These are phyloP conservation scores for Ondatra zibethicus DNA, from an alignment of 2,113 vertebrate species.

Conservation along the genomic window DNA sequence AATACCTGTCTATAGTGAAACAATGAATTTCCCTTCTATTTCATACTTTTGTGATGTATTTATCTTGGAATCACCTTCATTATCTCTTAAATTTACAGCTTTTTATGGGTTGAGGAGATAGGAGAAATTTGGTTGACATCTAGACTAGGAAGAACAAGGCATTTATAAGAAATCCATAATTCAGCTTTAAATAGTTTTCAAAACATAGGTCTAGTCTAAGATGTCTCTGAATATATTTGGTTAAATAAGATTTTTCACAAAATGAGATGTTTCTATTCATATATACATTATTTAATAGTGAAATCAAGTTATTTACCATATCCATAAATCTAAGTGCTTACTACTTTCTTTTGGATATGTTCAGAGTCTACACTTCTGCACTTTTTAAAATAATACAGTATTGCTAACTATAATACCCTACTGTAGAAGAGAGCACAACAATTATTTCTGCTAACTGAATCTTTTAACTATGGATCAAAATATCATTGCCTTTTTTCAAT, in stretches of 20 bases:
- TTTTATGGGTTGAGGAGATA: conserved; percentile 74
- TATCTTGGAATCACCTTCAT: conserved; percentile 74
- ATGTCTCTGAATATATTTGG: conserved; percentile 47
- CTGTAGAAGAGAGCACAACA: background rate
- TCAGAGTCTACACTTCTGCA: background rate
- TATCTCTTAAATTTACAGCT: conserved; percentile 67
- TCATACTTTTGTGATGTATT: conserved; percentile 71
- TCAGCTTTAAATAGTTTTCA: conserved; percentile 57
- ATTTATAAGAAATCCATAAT: conserved; percentile 65
- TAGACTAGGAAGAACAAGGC: conserved; percentile 67
- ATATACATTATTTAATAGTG: background rate
- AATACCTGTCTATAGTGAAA: conserved; percentile 71
- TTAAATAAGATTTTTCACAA: background rate
- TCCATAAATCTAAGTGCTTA: background rate
- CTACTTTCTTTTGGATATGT: background rate
- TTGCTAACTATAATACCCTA: background rate
- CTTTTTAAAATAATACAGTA: background rate
- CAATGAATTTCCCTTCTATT: conserved; percentile 69
- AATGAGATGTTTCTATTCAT: background rate
- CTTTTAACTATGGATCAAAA: too few species aligned
- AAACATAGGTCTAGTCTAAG: conserved; percentile 70
- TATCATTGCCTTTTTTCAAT: too few species aligned
- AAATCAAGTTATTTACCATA: background rate
- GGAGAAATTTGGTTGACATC: conserved; percentile 68
- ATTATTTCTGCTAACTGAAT: background rate